Conservation (phyloP, 2,797 vertebrate genomes). For the Neomorphus geoffroyi region DNA sequence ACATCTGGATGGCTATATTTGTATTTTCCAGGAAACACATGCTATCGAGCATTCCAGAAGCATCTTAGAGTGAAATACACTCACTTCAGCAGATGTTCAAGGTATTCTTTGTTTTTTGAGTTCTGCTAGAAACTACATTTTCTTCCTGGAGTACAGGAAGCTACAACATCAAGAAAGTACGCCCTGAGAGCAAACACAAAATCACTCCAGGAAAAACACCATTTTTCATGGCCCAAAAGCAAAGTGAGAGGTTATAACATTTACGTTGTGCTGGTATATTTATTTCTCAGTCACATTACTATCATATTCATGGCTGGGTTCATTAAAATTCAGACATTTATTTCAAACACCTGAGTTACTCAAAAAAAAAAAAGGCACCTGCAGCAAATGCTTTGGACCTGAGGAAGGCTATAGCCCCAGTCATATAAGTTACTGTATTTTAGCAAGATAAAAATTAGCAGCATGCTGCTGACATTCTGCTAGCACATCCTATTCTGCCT, state of each 20-base stretch:
- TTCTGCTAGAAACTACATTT: neutral
- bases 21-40: neutral
- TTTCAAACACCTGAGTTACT: neutral
- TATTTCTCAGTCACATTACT: neutral
- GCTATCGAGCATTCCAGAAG: neutral
- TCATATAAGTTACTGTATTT: neutral
- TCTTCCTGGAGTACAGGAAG: neutral
- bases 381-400: neutral
- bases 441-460: neutral
- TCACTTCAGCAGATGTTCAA: neutral
- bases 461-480: neutral
- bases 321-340: neutral
- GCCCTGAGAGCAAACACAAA: neutral
- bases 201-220: neutral
- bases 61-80: neutral
- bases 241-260: neutral
- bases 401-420: neutral
- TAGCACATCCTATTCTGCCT: neutral
- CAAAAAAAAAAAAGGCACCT: neutral
- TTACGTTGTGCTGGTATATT: neutral
- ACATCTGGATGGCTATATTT: neutral
- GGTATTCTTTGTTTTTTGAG: neutral
- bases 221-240: neutral
- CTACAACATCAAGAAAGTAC: neutral
- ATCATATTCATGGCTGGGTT: neutral